Conservation (phyloP, 2,113 vertebrate species). For the Brevimyrus niger region DNA sequence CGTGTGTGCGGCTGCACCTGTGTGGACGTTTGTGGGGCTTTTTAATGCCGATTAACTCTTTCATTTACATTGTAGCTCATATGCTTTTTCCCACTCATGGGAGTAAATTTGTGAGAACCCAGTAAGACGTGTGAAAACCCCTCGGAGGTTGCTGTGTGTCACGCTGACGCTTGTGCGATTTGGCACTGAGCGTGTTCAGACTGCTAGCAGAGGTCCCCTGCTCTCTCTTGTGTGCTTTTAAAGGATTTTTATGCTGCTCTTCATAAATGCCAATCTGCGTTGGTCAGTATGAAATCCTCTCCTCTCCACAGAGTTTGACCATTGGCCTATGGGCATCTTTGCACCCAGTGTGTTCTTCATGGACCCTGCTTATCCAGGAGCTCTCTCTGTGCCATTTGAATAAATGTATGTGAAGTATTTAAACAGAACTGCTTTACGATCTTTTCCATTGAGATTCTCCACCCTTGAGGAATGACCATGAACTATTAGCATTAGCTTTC, state of each 20-base stretch:
- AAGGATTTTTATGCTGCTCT: not conserved
- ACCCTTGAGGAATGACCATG: not conserved
- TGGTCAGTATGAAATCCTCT: not conserved
- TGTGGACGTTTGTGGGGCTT: not conserved
- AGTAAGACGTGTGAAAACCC: not conserved
- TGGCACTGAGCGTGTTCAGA: not conserved
- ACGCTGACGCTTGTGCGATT: not conserved
- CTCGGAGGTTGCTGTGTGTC: not conserved
- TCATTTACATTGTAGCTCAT: not conserved
- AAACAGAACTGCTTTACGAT: not conserved
- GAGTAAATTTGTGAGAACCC: not conserved
- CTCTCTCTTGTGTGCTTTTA: not conserved
- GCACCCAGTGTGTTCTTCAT: not conserved
- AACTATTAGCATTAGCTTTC: not conserved
- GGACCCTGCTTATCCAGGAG: not conserved
- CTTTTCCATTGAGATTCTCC: not conserved
- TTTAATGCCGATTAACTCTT: not conserved
- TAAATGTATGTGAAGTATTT: conserved; percentile 13
- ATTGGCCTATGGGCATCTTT: not conserved
- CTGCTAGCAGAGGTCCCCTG: not conserved
- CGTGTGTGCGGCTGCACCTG: not conserved
- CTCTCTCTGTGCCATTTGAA: not conserved
- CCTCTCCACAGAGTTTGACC: not conserved
- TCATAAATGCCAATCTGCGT: not conserved
- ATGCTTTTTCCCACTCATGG: not conserved